These are phyloP conservation scores for Melinopterus prodromus DNA, from an alignment of 2,888 invertebrate species.

Conservation along the genomic window DNA sequence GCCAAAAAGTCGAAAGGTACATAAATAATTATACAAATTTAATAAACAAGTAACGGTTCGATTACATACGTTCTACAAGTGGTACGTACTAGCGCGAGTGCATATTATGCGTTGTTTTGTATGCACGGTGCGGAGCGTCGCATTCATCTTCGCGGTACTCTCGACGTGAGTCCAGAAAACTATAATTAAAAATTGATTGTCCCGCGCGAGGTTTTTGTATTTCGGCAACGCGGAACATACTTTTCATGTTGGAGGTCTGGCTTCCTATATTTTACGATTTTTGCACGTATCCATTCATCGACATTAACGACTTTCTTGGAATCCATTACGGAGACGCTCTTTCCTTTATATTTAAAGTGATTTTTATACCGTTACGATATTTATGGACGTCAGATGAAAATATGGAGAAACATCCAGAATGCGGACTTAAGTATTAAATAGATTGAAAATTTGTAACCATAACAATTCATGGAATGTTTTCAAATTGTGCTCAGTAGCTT, in stretches of 20 bases:
- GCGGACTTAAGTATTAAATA: too few relatives aligned
- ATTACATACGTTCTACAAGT: slow-evolving; percentile 25
- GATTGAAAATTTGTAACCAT: too few relatives aligned
- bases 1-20: slow-evolving; percentile 27
- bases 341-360: not conserved
- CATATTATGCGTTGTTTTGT: slow-evolving; percentile 4
- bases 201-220: not conserved
- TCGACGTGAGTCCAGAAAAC: not conserved
- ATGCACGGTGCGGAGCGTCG: slow-evolving; percentile 18
- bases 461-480: too few relatives aligned
- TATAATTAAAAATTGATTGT: slow-evolving; percentile 29
- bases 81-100: not conserved
- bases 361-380: not conserved
- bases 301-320: not conserved
- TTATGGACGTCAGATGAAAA: not conserved
- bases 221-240: not conserved
- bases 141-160: slow-evolving; percentile 8
- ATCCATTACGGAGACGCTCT: not conserved
- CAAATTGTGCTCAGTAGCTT: too few relatives aligned
- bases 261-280: slow-evolving; percentile 4
- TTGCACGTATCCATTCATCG: not conserved
- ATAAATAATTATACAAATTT: slow-evolving; percentile 36
- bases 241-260: not conserved
- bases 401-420: too few relatives aligned
- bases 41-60: slow-evolving; percentile 37